A percentile compares a stretch with the other conserved stretches of the same genome.
Conservation (phyloP, 2,888 invertebrate species). For the Cetonia aurata region DNA sequence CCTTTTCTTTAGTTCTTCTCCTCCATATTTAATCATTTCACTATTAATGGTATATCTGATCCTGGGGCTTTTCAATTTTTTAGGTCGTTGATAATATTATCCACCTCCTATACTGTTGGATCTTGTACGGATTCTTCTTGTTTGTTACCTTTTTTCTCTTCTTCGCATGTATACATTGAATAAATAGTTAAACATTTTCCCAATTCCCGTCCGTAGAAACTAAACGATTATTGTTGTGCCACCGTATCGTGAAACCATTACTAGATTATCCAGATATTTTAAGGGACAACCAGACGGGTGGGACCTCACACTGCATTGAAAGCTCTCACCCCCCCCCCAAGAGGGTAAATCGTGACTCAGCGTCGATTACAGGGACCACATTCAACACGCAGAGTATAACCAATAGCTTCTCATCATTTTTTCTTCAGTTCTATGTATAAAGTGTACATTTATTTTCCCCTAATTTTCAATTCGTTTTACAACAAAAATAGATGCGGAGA, state of each 20-base stretch:
- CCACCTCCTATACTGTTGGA: too few species aligned
- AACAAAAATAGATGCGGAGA: background rate
- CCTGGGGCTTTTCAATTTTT: too few species aligned
- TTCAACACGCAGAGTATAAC: background rate
- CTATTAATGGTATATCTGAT: too few species aligned
- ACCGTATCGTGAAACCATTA: background rate
- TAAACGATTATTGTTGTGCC: background rate
- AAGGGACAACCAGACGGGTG: constrained; percentile 6
- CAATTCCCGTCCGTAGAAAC: background rate
- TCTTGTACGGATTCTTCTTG: too few species aligned
- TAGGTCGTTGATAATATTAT: too few species aligned
- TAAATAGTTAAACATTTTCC: too few species aligned
- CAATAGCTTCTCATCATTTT: too few species aligned
- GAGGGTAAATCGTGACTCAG: constrained; percentile 20
- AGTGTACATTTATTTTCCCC: background rate
- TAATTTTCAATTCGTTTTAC: background rate
- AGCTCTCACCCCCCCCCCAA: background rate
- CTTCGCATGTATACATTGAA: too few species aligned
- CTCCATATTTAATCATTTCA: too few species aligned
- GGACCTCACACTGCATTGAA: constrained; percentile 4
- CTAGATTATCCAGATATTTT: constrained; percentile 7
- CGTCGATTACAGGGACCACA: background rate
- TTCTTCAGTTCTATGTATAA: background rate
- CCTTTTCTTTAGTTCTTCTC: too few species aligned
- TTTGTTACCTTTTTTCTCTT: too few species aligned